phyloP scores from a whole-genome alignment of 2,888 invertebrate species.

The Eristalis arbustorum region DNA sequence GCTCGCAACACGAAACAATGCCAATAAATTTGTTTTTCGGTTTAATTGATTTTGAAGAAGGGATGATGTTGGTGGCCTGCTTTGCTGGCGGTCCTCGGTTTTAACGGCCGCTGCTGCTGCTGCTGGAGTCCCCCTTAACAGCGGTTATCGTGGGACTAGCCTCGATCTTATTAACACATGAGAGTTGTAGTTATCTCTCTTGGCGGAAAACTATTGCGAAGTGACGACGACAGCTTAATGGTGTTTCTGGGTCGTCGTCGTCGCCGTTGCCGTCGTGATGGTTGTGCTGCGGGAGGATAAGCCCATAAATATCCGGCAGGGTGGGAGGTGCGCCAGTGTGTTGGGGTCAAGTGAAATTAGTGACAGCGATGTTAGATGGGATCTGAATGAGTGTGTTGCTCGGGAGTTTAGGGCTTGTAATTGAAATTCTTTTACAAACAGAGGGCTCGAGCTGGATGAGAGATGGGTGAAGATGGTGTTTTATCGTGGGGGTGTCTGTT shows the following conservation, averaged over 20 bases:
- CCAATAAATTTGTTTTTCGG: constrained; percentile 65
- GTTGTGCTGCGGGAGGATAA: neutral
- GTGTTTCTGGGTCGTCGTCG: neutral
- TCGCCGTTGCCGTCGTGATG: neutral
- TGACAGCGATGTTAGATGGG: constrained; percentile 56
- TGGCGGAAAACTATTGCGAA: constrained; percentile 34
- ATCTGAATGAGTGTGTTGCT: constrained; percentile 18
- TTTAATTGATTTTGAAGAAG: constrained; percentile 66
- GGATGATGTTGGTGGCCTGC: neutral
- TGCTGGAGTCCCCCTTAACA: neutral
- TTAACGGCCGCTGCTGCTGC: no score
- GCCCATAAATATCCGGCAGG: constrained; percentile 47
- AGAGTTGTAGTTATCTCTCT: constrained; percentile 30
- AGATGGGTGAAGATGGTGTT: no score
- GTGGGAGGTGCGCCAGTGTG: neutral
- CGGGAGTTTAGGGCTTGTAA: constrained; percentile 46
- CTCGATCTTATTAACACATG: constrained; percentile 63
- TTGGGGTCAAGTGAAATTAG: constrained; percentile 44
- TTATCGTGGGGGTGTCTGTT: no score
- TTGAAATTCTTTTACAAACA: constrained; percentile 51
- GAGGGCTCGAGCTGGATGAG: no score
- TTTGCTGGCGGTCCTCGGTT: no score
- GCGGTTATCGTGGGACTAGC: constrained; percentile 15
- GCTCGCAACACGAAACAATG: constrained; percentile 41
- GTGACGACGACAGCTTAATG: constrained; percentile 51